Base-by-base conservation (phyloP, 2,888 invertebrate species). In the Cabera pusaria region DNA sequence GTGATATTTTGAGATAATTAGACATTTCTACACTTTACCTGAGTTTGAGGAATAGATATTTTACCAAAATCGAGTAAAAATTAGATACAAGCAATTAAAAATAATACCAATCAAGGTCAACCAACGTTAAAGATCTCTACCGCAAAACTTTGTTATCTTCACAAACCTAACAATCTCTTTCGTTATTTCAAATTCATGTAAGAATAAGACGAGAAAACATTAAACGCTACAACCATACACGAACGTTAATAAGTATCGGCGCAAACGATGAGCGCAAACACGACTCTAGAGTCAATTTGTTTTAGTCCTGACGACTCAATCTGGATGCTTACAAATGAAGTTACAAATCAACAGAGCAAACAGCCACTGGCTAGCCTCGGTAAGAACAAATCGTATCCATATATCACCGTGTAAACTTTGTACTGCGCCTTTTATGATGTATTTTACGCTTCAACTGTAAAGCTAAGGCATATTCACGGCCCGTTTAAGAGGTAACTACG, bases 301-400 rank as follows among this genome's bases (percentile, higher is more conserved):
- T 56, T 54, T 47, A 51, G 32, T 35, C 45, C 35, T 44, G 53
- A 70, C 64, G 64, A 64, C 65, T 71, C 69, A 66, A 70, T 71
- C 52, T 46, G 53, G 51, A 59, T 55, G 50, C 58, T 56, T 49
- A 64, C 63, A 67, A 63, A 64, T 60, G 59, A 63, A 65, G 64
- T 56, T 64, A 69, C 73, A 71, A 73, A 75, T 73, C 63, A 74
- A 66, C 66, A 56, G 62, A 47, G 72, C 66, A 75, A 69, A 72
- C 65, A 67, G 48, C 53, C 57, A 62, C 56, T 64, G 63, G 63
- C 59, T 44, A 52, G 50, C 42, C 45, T 47, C 45, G 49, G 39
- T 25, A 58, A 60, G 52, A 72, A 75, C 74, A 78, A 75, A 82
- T 74, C 66, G 72, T 58, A 52, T 56, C 55, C 63, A 68, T 74